A percentile compares a stretch with the other conserved stretches of the same genome.
These are phyloP conservation scores for Promerops cafer DNA, from an alignment of 2,113 vertebrate species.

Conservation along the genomic window DNA sequence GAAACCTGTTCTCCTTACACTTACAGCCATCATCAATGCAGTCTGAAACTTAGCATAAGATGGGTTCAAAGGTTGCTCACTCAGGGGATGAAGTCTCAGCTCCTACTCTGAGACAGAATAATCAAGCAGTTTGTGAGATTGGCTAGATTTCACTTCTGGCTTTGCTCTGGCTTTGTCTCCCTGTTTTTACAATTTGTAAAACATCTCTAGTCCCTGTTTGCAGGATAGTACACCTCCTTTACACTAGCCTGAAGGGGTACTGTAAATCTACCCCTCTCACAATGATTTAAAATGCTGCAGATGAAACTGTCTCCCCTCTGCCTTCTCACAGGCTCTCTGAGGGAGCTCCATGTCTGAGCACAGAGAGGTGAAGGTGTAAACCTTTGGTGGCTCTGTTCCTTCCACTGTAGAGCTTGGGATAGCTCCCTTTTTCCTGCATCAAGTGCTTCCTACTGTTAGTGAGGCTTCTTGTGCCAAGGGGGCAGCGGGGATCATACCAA, in stretches of 20 bases:
- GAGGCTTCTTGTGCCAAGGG: background rate
- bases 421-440: background rate
- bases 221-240: background rate
- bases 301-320: background rate
- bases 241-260: conserved; percentile 16
- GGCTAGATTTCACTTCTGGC: background rate
- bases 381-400: background rate
- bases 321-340: background rate
- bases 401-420: background rate
- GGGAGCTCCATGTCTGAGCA: background rate
- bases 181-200: conserved; percentile 22
- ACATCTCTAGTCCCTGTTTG: background rate
- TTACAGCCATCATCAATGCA: background rate
- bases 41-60: background rate
- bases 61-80: conserved; percentile 5
- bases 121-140: background rate
- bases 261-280: conserved; percentile 11
- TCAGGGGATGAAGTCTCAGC: background rate
- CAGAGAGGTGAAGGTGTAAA: background rate
- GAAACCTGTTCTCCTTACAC: background rate
- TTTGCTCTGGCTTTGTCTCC: conserved; percentile 9
- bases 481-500: fast-evolving
- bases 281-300: conserved; percentile 3
- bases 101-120: background rate
- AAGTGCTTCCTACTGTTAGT: background rate